Conservation (phyloP, 1,140 invertebrate genomes). For the Micrasema longulum region DNA sequence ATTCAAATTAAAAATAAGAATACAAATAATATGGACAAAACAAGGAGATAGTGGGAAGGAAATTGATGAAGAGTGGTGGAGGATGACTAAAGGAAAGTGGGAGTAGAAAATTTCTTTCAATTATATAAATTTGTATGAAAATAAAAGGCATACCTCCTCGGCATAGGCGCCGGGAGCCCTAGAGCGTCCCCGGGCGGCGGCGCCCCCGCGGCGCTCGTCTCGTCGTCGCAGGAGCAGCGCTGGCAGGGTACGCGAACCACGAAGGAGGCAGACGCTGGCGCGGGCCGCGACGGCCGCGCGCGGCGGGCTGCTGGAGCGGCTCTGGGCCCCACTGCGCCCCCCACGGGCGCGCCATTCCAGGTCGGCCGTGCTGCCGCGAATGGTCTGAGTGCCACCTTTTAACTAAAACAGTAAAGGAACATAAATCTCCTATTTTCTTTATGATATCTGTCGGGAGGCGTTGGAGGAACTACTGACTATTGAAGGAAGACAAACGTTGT, state of each 20-base stretch:
- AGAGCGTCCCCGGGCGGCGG: conserved; percentile 63
- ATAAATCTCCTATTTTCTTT: neutral
- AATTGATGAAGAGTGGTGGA: too few species aligned
- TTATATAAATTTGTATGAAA: neutral
- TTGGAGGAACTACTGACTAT: too few species aligned
- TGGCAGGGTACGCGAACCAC: conserved; percentile 79
- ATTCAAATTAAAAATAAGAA: too few species aligned
- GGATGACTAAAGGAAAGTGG: too few species aligned
- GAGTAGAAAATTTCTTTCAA: neutral
- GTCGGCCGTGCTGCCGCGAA: conserved; percentile 48
- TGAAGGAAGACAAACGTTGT: too few species aligned
- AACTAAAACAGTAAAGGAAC: too few species aligned
- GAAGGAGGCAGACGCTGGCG: conserved; percentile 54
- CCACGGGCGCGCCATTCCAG: conserved; percentile 60
- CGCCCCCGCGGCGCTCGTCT: conserved; percentile 65
- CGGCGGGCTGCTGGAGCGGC: conserved; percentile 28
- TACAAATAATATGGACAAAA: too few species aligned
- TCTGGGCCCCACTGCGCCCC: conserved; percentile 55
- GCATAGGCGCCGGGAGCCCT: conserved; percentile 74
- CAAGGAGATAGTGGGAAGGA: too few species aligned
- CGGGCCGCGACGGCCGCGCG: conserved; percentile 57
- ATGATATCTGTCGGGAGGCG: neutral
- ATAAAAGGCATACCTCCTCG: conserved; percentile 70
- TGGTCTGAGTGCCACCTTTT: conserved; percentile 44
- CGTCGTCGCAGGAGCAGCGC: conserved; percentile 85